phyloP scores from a whole-genome alignment of 37 sponge, comb jelly and placozoan species.

The Beroe ovata region DNA sequence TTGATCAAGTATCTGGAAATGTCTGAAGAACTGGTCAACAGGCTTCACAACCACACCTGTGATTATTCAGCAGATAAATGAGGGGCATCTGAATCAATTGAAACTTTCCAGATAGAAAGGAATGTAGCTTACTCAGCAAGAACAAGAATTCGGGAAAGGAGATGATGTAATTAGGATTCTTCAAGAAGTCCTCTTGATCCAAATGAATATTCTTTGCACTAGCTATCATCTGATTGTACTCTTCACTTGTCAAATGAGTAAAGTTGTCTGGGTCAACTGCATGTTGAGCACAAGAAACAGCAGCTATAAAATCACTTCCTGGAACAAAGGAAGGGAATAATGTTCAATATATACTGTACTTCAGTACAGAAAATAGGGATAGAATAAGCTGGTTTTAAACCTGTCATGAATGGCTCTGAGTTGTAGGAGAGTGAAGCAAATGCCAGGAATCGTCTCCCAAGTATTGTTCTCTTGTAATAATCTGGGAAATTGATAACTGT shows the following conservation, averaged over 20 bases:
- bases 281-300: neutral
- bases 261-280: neutral
- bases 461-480: constrained; percentile 3
- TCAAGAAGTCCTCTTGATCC: constrained; percentile 10
- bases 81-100: too few species aligned
- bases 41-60: constrained; percentile 51
- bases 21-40: constrained; percentile 56
- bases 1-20: constrained; percentile 37
- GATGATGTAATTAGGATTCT: constrained; percentile 18
- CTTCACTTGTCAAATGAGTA: neutral
- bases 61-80: too few species aligned
- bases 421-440: constrained; percentile 28
- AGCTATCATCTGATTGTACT: neutral
- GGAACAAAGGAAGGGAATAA: too few species aligned
- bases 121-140: constrained; percentile 35
- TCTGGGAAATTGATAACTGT: too few species aligned
- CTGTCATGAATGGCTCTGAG: constrained; percentile 46
- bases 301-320: neutral
- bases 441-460: neutral
- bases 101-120: too few species aligned
- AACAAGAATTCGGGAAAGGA: constrained; percentile 47
- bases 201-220: neutral
- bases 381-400: too few species aligned
- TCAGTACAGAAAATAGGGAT: too few species aligned
- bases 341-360: too few species aligned